phyloP scores from a whole-genome alignment of 2,888 invertebrate genomes.

The Leucophenga maculata region DNA sequence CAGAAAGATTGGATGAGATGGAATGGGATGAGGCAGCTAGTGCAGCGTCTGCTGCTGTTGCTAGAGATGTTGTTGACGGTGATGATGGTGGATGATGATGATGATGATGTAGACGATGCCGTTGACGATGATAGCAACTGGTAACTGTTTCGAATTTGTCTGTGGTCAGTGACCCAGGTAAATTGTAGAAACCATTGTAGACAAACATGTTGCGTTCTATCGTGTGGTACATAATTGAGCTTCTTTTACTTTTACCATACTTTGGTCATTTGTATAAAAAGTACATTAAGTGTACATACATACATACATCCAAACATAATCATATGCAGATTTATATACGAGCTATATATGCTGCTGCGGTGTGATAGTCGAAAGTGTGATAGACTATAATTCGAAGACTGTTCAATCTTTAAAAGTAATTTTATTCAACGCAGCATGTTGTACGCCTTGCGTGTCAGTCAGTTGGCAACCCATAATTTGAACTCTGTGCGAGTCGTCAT shows the following conservation, averaged over 20 bases:
- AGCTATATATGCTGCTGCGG: neutral
- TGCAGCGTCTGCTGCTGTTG: neutral
- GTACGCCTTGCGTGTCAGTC: slow-evolving; percentile 18
- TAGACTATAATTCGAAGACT: neutral
- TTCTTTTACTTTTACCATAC: slow-evolving; percentile 44
- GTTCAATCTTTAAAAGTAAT: neutral
- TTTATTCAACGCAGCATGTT: neutral
- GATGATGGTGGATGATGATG: neutral
- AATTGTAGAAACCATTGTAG: slow-evolving; percentile 13
- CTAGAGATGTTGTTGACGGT: neutral
- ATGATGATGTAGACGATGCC: slow-evolving; percentile 27
- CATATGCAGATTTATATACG: neutral
- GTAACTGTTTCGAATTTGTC: slow-evolving; percentile 60
- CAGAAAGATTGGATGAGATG: neutral
- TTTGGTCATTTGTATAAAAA: slow-evolving; percentile 2
- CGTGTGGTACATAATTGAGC: slow-evolving; percentile 34
- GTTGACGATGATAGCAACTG: slow-evolving; percentile 29
- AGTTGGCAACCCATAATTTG: slow-evolving; percentile 30
- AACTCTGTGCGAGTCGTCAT: slow-evolving; percentile 39
- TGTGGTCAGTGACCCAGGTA: slow-evolving; percentile 59
- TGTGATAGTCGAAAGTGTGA: neutral
- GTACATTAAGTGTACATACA: neutral
- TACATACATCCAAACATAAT: neutral
- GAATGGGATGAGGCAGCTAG: no score
- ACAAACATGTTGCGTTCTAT: slow-evolving; percentile 50